These are phyloP conservation scores for Lithophane leautieri DNA, from an alignment of 2,888 invertebrate genomes.

Conservation along the genomic window DNA sequence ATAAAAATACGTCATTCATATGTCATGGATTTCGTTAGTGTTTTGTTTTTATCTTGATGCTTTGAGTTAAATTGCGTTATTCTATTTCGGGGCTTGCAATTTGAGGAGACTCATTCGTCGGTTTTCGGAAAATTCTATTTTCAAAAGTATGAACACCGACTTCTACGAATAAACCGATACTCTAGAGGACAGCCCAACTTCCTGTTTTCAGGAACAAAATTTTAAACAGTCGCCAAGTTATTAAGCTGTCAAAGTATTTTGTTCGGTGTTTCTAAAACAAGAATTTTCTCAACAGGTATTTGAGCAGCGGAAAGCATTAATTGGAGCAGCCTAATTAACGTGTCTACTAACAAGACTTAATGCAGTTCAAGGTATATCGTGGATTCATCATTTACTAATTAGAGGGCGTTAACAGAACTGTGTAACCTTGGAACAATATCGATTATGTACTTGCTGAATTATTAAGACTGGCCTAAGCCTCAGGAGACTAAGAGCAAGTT, in stretches of 20 bases:
- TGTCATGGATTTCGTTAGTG: conserved; percentile 39
- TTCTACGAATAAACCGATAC: neutral
- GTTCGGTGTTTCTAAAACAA: conserved; percentile 26
- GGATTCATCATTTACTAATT: conserved; percentile 54
- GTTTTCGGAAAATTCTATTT: neutral
- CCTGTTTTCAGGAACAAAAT: conserved; percentile 13
- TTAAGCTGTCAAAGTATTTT: conserved; percentile 49
- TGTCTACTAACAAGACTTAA: conserved; percentile 31
- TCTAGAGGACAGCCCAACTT: conserved; percentile 18
- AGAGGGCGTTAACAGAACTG: conserved; percentile 29
- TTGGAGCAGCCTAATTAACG: conserved; percentile 52
- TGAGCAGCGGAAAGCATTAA: conserved; percentile 45
- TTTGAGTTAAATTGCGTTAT: conserved; percentile 27
- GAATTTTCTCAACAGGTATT: conserved; percentile 28
- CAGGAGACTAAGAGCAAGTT: conserved; percentile 9
- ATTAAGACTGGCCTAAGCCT: conserved; percentile 23
- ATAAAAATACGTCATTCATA: conserved; percentile 69
- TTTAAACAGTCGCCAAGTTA: conserved; percentile 31
- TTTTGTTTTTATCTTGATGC: conserved; percentile 28
- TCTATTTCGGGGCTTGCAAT: conserved; percentile 2
- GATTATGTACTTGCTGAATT: conserved; percentile 46
- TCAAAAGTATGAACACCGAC: neutral
- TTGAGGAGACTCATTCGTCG: neutral
- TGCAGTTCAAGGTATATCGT: conserved; percentile 54
- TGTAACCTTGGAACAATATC: conserved; percentile 38